A percentile compares a stretch with the other conserved stretches of the same genome.
Evolutionary conservation across 2,888 invertebrate genomes (phyloP).

Genomic region (Trissoscelio sp.): DNA sequence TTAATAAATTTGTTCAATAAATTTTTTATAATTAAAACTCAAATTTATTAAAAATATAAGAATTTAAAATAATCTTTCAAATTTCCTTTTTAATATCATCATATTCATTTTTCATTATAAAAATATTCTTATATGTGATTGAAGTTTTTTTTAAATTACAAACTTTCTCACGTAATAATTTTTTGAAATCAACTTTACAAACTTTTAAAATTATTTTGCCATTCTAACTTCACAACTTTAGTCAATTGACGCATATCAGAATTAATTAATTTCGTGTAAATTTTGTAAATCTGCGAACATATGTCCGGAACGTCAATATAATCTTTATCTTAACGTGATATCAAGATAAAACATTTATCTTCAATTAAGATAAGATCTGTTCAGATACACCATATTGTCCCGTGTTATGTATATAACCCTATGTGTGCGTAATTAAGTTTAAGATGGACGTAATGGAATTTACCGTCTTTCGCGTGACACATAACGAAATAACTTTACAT

Average conservation of each 20-base stretch:
- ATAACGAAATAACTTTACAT: conserved; percentile 19
- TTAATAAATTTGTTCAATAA: too few species aligned
- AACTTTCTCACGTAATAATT: too few species aligned
- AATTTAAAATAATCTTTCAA: too few species aligned
- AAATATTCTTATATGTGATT: too few species aligned
- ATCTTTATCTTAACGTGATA: conserved; percentile 28
- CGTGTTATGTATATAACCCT: conserved; percentile 11
- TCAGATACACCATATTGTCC: conserved; percentile 11
- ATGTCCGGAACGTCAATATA: conserved; percentile 19
- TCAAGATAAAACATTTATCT: conserved; percentile 36
- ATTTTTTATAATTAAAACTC: too few species aligned
- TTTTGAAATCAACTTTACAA: too few species aligned
- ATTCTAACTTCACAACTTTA: neutral
- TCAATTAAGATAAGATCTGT: conserved; percentile 17
- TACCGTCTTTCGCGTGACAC: conserved; percentile 13
- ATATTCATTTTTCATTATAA: too few species aligned
- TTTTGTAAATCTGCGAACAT: conserved; percentile 17
- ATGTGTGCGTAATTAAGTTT: conserved; percentile 20
- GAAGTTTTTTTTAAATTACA: too few species aligned
- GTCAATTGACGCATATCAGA: too few species aligned
- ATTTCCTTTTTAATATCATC: too few species aligned
- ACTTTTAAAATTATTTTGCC: too few species aligned
- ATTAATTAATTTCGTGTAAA: conserved; percentile 32
- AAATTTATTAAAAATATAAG: too few species aligned
- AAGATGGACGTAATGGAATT: conserved; percentile 20